phyloP scores from a whole-genome alignment of 2,797 vertebrate genomes.

The Oryzias sinensis region DNA sequence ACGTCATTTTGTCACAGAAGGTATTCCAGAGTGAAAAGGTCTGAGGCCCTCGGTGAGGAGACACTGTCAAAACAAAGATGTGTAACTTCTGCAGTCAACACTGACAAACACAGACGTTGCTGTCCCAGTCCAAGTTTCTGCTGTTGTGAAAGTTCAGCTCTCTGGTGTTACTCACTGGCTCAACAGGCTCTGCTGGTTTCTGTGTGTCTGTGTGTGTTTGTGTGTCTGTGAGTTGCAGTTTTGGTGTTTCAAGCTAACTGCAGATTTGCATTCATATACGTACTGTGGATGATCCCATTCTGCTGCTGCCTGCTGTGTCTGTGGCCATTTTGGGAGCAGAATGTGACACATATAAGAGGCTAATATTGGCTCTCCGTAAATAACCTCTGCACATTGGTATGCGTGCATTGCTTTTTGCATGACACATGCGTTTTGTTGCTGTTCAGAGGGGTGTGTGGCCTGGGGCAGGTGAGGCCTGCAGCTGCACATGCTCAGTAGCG shows the following conservation, averaged over 20 bases:
- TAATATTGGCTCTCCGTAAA: slow-evolving; percentile 66
- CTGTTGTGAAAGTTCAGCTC: slow-evolving; percentile 42
- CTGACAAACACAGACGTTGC: neutral
- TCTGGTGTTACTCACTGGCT: slow-evolving; percentile 69
- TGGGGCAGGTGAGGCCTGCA: no score
- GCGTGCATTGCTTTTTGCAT: slow-evolving; percentile 16
- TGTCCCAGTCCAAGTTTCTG: neutral
- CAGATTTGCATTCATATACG: slow-evolving; percentile 21
- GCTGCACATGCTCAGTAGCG: no score
- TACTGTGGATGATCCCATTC: slow-evolving; percentile 10
- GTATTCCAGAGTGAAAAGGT: no score
- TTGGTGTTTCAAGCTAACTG: neutral
- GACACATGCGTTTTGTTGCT: no score
- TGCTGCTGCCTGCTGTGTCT: slow-evolving; percentile 26
- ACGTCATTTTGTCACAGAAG: no score
- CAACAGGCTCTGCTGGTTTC: slow-evolving; percentile 77
- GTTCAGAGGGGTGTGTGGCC: no score
- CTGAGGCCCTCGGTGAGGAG: neutral
- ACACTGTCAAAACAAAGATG: neutral
- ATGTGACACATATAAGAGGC: slow-evolving; percentile 60
- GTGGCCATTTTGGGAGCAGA: slow-evolving; percentile 65
- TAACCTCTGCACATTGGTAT: slow-evolving; percentile 55
- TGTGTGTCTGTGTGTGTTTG: slow-evolving; percentile 8
- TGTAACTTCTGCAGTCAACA: neutral
- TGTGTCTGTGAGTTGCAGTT: slow-evolving; percentile 5